Base-by-base conservation (phyloP, 2,113 vertebrate genomes). In the Siniperca chuatsi region DNA sequence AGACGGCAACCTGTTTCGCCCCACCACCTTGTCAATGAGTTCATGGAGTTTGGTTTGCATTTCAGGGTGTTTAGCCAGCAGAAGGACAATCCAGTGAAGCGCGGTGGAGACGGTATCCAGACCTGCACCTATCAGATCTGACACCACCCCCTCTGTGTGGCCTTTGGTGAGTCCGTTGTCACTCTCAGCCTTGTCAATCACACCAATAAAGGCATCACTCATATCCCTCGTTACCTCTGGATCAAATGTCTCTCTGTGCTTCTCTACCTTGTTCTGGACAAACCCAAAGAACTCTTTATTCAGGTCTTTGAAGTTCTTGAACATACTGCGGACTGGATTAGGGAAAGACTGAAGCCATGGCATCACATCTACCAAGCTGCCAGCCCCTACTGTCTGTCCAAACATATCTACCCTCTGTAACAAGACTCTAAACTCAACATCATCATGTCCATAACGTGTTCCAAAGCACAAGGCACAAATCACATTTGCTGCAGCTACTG, bases 391-490 rank as follows among this genome's bases (percentile, higher is more conserved):
- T 0, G 96, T 96, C 90, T 96, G 83, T 16, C 96, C 95, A 60
- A 97, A 97, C 87, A 87, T 84, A 46, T 96, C 87, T 1, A 93
- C 78, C 2, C 83, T 93, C 29, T 87, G 75, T 33, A 97, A 79
- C 82, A 97, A 92, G 0, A 92, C 86, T 87, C 90, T 84, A 71
- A 97, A 97, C 94, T 97, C 97, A 0, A 33, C 0, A 46, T 97
- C 96, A 1, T 95, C 77, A 4, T 96, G 96, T 83, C 92, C 79
- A 2, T 97, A 97, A 25, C 96, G 96, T 80, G 93, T 96, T 42
- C 97, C 96, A 52, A 97, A 97, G 92, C 97, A 97, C 74, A 97
- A 86, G 21, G 95, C 96, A 25, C 96, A 97, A 68, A 97, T 95
- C 2, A 97, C 94, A 20, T 97, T 97, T 21, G 96, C 96, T 13